Percentiles rank a stretch among this genome's conserved stretches.
Conservation (phyloP, 64 coral and sea anemone genomes). For the Platygyra sinensis region DNA sequence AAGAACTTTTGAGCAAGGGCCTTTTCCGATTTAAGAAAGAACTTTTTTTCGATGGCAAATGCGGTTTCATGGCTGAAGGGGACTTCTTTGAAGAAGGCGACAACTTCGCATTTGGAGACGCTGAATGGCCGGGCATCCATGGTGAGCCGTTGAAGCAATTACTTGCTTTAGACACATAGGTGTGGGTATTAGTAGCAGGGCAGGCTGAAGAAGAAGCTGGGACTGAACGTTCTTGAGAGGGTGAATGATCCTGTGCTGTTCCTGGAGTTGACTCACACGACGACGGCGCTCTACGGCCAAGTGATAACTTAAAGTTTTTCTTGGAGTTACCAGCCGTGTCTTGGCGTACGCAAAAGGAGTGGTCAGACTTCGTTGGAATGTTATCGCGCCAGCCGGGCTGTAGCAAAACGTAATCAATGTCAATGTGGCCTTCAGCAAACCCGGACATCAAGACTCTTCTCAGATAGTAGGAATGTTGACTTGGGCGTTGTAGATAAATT, state of each 20-base stretch:
- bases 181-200: neutral
- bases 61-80: neutral
- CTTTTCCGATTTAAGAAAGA: too few species aligned
- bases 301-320: neutral
- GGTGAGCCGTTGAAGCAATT: neutral
- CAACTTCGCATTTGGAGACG: neutral
- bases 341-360: neutral
- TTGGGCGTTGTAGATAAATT: constrained; percentile 9
- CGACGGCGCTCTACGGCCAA: neutral
- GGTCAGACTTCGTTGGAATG: neutral
- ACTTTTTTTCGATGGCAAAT: neutral
- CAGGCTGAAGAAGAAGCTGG: too few species aligned
- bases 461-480: constrained; percentile 32
- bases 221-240: too few species aligned
- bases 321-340: neutral
- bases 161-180: neutral
- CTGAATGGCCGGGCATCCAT: neutral
- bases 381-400: neutral
- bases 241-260: too few species aligned
- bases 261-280: neutral
- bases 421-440: constrained; percentile 22
- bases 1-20: too few species aligned
- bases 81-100: neutral
- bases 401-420: constrained; percentile 13
- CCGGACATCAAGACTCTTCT: constrained; percentile 22